Percentiles rank a stretch among this genome's conserved stretches.
These are phyloP conservation scores for Phania funesta DNA, from an alignment of 2,888 invertebrate genomes.

Conservation along the genomic window DNA sequence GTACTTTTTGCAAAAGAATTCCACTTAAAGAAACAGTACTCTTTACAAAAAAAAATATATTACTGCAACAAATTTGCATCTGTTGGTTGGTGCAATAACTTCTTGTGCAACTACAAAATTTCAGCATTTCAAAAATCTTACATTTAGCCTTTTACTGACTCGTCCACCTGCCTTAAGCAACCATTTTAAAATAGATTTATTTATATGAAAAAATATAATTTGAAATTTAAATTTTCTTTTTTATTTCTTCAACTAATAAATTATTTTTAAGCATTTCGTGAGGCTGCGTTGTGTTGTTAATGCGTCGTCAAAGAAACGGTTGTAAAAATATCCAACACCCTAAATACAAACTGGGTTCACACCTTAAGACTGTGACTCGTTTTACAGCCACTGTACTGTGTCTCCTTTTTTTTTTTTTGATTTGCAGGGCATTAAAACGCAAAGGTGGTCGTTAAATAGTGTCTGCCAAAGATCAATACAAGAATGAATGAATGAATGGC, in stretches of 20 bases:
- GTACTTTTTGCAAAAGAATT: too few species aligned
- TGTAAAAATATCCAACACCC: conserved; percentile 45
- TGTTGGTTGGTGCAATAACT: too few species aligned
- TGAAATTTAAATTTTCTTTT: background rate
- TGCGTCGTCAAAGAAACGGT: conserved; percentile 49
- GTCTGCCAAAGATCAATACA: conserved; percentile 33
- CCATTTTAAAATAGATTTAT: background rate
- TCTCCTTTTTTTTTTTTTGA: background rate
- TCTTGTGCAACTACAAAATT: too few species aligned
- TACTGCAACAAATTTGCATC: too few species aligned
- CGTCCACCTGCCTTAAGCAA: background rate
- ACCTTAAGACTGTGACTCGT: conserved; percentile 40
- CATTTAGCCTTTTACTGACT: background rate
- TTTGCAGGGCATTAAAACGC: conserved; percentile 34
- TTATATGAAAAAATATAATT: background rate
- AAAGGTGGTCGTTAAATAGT: conserved; percentile 58
- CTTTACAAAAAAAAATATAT: too few species aligned
- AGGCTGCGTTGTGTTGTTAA: conserved; percentile 2
- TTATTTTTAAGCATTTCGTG: conserved; percentile 19
- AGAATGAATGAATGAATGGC: background rate
- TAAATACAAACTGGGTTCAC: conserved; percentile 48
- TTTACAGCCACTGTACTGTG: conserved; percentile 16
- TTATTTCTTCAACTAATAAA: conserved; percentile 31
- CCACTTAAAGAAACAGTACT: too few species aligned
- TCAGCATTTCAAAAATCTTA: background rate